These are phyloP conservation scores for Pipistrellus nathusii DNA, from an alignment of 2,797 vertebrate genomes.

Conservation along the genomic window DNA sequence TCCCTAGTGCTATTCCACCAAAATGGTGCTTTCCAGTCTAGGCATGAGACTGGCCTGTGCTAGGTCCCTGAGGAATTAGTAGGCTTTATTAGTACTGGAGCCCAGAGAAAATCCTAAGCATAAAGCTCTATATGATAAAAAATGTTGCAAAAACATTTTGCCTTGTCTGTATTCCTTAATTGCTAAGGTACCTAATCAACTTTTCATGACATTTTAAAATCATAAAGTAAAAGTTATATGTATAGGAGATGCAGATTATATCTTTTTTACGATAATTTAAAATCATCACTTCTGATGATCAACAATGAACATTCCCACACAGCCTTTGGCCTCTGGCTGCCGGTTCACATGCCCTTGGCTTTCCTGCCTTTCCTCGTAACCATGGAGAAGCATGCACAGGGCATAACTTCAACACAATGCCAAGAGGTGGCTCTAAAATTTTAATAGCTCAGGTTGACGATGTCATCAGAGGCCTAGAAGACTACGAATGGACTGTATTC, in stretches of 20 bases:
- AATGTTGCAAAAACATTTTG: neutral
- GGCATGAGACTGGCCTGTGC: neutral
- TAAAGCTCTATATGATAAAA: neutral
- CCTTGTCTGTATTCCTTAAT: neutral
- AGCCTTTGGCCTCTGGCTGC: neutral
- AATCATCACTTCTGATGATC: neutral
- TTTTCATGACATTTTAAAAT: neutral
- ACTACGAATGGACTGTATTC: neutral
- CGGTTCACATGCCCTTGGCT: rapidly evolving
- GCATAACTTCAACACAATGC: neutral
- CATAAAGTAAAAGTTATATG: neutral
- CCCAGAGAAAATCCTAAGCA: neutral
- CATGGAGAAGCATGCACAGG: rapidly evolving
- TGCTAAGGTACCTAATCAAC: neutral
- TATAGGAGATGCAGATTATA: neutral
- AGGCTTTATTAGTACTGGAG: neutral
- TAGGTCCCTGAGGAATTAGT: neutral
- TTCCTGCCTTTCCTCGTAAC: neutral
- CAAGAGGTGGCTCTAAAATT: neutral
- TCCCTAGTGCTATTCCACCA: neutral
- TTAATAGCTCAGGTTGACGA: neutral
- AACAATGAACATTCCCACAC: neutral
- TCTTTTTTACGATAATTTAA: neutral
- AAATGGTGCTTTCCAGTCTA: neutral
- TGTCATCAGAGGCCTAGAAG: neutral